Percentiles rank a stretch among this genome's conserved stretches.
Evolutionary conservation across 2,888 invertebrate genomes (phyloP).

Genomic region (Himalopsyche anomala): DNA sequence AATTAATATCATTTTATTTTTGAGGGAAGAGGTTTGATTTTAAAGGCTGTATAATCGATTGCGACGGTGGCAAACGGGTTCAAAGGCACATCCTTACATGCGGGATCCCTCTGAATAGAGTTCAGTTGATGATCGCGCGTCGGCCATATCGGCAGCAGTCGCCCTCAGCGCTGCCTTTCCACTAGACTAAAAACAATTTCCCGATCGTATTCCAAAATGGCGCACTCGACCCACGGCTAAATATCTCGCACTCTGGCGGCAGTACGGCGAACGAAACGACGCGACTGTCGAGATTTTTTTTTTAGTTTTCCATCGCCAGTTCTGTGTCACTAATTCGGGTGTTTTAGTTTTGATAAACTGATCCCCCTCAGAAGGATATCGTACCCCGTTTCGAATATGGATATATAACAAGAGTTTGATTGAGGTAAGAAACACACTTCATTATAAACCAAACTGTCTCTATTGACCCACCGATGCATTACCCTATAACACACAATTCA

Average conservation of each 20-base stretch:
- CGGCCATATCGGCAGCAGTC: conserved; percentile 50
- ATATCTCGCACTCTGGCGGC: conserved; percentile 48
- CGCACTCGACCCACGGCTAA: conserved; percentile 54
- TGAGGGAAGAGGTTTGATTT: too few species aligned
- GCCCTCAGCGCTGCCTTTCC: conserved; percentile 44
- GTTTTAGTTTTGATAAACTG: conserved; percentile 43
- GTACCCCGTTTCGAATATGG: conserved; percentile 45
- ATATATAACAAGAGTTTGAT: conserved; percentile 49
- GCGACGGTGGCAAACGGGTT: not conserved
- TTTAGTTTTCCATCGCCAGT: not conserved
- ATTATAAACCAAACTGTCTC: not conserved
- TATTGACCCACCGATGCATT: conserved; percentile 42
- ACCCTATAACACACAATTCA: not conserved
- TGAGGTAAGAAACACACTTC: conserved; percentile 46
- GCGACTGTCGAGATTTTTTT: not conserved
- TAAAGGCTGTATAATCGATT: conserved; percentile 65
- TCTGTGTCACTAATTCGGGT: conserved; percentile 7
- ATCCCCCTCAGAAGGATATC: conserved; percentile 14
- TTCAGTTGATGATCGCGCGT: conserved; percentile 61
- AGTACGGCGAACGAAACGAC: conserved; percentile 36
- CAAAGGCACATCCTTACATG: conserved; percentile 46
- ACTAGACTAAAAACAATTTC: conserved; percentile 44
- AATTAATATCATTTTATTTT: too few species aligned
- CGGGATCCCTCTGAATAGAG: conserved; percentile 36
- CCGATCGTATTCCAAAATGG: conserved; percentile 62